phyloP scores from a whole-genome alignment of 2,797 vertebrate genomes.

The Acanthurus leucopareius region DNA sequence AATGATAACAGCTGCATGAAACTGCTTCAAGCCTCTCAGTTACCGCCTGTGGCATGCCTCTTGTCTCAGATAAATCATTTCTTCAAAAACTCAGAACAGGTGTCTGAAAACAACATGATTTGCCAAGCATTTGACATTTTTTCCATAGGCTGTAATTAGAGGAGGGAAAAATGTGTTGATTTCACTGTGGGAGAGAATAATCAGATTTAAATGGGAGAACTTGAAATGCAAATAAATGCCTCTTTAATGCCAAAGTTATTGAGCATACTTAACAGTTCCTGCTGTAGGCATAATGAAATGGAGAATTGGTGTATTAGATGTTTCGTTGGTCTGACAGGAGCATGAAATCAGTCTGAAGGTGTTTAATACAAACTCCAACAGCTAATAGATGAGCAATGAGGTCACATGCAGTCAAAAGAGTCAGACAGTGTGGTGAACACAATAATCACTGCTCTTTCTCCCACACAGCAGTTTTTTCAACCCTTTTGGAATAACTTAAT shows the following conservation, averaged over 20 bases:
- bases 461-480: background rate
- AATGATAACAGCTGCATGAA: conserved; percentile 61
- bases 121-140: conserved; percentile 49
- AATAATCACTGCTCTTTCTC: background rate
- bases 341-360: conserved; percentile 25
- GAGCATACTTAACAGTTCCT: background rate
- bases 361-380: conserved; percentile 33
- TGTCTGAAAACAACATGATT: conserved; percentile 44
- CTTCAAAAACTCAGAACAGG: conserved; percentile 54
- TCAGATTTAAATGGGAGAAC: conserved; percentile 28
- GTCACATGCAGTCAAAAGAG: conserved; percentile 8
- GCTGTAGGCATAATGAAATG: conserved; percentile 8
- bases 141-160: conserved; percentile 52
- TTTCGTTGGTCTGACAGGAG: conserved; percentile 18
- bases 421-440: background rate
- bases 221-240: conserved; percentile 24
- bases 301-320: background rate
- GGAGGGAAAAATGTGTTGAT: conserved; percentile 21
- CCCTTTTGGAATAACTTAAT: background rate
- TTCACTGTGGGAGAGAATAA: conserved; percentile 28
- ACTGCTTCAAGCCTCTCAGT: conserved; percentile 22
- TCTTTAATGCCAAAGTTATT: conserved; percentile 8
- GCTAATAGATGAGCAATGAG: conserved; percentile 24
- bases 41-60: conserved; percentile 46
- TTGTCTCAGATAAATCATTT: conserved; percentile 58